Percentiles rank a stretch among this genome's conserved stretches.
These are phyloP conservation scores for Cyanoderma ruficeps DNA, from an alignment of 2,113 vertebrate genomes.

Conservation along the genomic window DNA sequence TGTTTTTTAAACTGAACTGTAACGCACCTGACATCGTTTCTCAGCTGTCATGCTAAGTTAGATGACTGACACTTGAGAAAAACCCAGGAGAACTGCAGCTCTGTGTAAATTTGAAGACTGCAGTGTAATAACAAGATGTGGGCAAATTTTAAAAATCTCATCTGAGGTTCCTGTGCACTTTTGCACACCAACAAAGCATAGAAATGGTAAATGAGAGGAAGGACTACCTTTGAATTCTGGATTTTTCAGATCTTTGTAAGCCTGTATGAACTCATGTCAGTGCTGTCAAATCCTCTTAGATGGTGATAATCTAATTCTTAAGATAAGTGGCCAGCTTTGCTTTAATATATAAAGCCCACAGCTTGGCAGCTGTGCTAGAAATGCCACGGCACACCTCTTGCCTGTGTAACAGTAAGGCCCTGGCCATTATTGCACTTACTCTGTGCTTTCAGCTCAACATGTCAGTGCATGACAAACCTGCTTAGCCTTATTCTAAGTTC, in stretches of 20 bases:
- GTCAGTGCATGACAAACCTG: slow-evolving; percentile 55
- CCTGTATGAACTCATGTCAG: slow-evolving; percentile 33
- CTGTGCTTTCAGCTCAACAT: not conserved
- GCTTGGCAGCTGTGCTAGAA: slow-evolving; percentile 38
- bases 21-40: slow-evolving; percentile 65
- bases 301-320: slow-evolving; percentile 51
- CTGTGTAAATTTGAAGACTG: slow-evolving; percentile 77
- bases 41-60: slow-evolving; percentile 73
- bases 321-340: slow-evolving; percentile 70
- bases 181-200: slow-evolving; percentile 46
- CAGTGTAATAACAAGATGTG: slow-evolving; percentile 63
- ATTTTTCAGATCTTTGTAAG: slow-evolving; percentile 59
- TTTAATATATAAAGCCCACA: slow-evolving; percentile 43
- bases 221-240: slow-evolving; percentile 53
- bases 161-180: slow-evolving; percentile 63
- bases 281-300: slow-evolving; percentile 61
- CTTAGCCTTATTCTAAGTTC: slow-evolving; percentile 34
- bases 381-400: not conserved
- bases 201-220: slow-evolving; percentile 50
- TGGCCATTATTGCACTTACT: not conserved
- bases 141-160: slow-evolving; percentile 22
- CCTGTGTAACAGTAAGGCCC: slow-evolving; percentile 9
- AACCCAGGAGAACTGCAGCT: slow-evolving; percentile 72
- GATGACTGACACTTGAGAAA: slow-evolving; percentile 74
- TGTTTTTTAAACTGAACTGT: slow-evolving; percentile 84